Percentiles rank a stretch among this genome's conserved stretches.
These are phyloP conservation scores for Orius insidiosus DNA, from an alignment of 1,140 invertebrate genomes.

Conservation along the genomic window DNA sequence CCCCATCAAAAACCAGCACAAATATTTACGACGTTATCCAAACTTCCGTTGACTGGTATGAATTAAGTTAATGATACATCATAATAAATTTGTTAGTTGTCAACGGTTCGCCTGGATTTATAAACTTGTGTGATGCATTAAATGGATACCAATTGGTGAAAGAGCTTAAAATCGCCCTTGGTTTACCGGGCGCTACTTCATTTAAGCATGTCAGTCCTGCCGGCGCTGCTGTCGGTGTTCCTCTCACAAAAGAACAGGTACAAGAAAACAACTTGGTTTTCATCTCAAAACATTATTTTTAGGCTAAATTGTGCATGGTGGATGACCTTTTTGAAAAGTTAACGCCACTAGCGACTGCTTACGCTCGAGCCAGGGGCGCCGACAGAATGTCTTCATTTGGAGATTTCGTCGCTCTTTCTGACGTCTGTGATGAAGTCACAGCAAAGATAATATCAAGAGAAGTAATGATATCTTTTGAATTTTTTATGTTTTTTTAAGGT, in stretches of 20 bases:
- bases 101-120: constrained; percentile 92
- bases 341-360: constrained; percentile 80
- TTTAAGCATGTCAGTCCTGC: constrained; percentile 97
- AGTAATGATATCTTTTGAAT: constrained; percentile 24
- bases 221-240: constrained; percentile 77
- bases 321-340: constrained; percentile 59
- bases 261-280: neutral
- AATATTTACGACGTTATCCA: constrained; percentile 60
- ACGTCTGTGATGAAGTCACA: constrained; percentile 66
- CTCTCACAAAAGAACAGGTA: constrained; percentile 31
- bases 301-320: constrained; percentile 86
- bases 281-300: constrained; percentile 17
- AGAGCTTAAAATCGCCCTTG: constrained; percentile 64
- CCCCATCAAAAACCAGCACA: constrained; percentile 95
- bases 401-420: constrained; percentile 90
- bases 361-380: constrained; percentile 87
- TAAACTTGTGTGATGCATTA: constrained; percentile 92
- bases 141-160: constrained; percentile 93
- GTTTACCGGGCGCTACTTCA: constrained; percentile 81
- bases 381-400: constrained; percentile 99
- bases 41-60: constrained; percentile 64
- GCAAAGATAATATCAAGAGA: constrained; percentile 44
- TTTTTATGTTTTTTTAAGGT: constrained; percentile 31
- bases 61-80: neutral
- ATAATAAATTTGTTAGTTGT: constrained; percentile 41